These are phyloP conservation scores for Psettodes erumei DNA, from an alignment of 2,113 vertebrate species.

Conservation along the genomic window DNA sequence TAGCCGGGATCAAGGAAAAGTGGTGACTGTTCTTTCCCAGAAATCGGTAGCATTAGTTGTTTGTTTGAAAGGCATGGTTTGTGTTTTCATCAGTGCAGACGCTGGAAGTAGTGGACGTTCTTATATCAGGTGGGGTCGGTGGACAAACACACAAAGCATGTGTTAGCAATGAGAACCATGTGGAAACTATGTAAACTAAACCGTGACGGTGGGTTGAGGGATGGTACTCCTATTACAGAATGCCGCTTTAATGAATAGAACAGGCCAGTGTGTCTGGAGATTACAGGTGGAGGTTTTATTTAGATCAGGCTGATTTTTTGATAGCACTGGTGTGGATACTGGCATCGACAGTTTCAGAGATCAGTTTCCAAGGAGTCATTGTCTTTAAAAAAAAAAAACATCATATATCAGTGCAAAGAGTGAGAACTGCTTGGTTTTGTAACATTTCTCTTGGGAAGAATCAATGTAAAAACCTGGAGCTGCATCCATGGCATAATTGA, in stretches of 20 bases:
- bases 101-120: not conserved
- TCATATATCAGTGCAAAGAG: not conserved
- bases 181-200: slow-evolving; percentile 1
- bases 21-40: not conserved
- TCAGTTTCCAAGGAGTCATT: not conserved
- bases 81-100: not conserved
- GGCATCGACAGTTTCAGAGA: not conserved
- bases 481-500: slow-evolving; percentile 24
- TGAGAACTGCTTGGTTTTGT: not conserved
- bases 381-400: not conserved
- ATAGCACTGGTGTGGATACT: not conserved
- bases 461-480: slow-evolving; percentile 18
- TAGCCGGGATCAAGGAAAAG: not conserved
- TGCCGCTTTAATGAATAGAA: slow-evolving; percentile 23
- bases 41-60: not conserved
- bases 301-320: not conserved
- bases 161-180: slow-evolving; percentile 3
- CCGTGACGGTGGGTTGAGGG: not conserved
- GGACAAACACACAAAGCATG: not conserved
- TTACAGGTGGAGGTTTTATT: not conserved
- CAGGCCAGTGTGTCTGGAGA: not conserved
- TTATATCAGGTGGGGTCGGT: not conserved
- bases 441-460: slow-evolving; percentile 26
- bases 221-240: not conserved
- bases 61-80: not conserved